Evolutionary conservation across 2,113 vertebrate genomes (phyloP).

Genomic region (Seriola dumerili): DNA sequence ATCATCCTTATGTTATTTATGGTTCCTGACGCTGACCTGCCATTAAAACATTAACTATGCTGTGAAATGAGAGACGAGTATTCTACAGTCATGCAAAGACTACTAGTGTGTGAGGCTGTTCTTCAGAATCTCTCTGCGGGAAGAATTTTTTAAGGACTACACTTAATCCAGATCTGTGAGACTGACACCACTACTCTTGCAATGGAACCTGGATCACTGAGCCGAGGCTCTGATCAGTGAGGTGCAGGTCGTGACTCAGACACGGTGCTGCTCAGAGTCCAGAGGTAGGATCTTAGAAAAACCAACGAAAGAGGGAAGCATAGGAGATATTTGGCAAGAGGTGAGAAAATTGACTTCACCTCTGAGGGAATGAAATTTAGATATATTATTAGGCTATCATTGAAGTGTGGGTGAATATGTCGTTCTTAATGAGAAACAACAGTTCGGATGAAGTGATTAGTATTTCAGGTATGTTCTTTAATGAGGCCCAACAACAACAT

Average conservation of each 20-base stretch:
- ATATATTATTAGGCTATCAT: conserved; percentile 30
- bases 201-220: conserved; percentile 18
- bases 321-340: neutral
- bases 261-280: neutral
- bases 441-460: conserved; percentile 28
- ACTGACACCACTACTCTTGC: neutral
- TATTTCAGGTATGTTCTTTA: conserved; percentile 19
- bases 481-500: neutral
- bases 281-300: conserved; percentile 5
- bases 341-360: conserved; percentile 29
- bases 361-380: conserved; percentile 6
- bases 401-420: conserved; percentile 8
- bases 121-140: neutral
- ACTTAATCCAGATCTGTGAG: neutral
- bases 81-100: neutral
- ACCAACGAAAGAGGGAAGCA: neutral
- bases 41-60: neutral
- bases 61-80: neutral
- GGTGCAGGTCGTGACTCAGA: neutral
- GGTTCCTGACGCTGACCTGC: neutral
- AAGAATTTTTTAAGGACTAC: neutral
- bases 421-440: conserved; percentile 12
- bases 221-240: conserved; percentile 6
- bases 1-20: neutral
- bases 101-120: neutral